Conservation (phyloP, 2,113 vertebrate species). For the Emydura subglobosa region DNA sequence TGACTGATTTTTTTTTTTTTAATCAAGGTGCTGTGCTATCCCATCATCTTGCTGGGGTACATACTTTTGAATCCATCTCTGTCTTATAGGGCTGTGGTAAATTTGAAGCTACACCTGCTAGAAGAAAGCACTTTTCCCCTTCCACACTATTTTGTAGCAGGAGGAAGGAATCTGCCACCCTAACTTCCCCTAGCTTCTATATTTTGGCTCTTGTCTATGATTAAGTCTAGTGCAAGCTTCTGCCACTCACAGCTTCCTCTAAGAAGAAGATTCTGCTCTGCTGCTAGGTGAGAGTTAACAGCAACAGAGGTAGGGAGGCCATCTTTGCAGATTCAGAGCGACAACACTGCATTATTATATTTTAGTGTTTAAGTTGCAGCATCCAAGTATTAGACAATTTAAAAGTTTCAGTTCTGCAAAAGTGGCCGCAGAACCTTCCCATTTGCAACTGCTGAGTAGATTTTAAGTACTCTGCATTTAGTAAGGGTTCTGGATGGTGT, state of each 20-base stretch:
- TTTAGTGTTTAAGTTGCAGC: no score
- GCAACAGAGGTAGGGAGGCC: no score
- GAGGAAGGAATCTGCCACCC: not conserved
- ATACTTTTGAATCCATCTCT: rapidly evolving
- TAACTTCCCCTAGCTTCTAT: not conserved
- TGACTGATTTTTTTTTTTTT: not conserved
- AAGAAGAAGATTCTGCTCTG: no score
- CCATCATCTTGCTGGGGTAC: not conserved
- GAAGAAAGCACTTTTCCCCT: not conserved
- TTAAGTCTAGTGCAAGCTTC: not conserved
- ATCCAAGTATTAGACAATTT: no score
- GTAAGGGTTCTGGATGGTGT: no score
- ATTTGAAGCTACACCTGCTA: constrained; percentile 37
- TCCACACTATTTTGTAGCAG: not conserved
- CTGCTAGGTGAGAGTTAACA: no score
- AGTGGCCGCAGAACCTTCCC: not conserved
- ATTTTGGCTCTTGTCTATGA: not conserved
- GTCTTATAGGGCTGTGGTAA: not conserved
- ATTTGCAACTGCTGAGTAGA: no score
- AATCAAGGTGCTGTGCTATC: no score
- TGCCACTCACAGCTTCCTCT: no score
- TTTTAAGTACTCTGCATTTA: no score
- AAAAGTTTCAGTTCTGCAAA: not conserved
- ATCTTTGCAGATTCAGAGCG: no score
- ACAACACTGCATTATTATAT: no score